Evolutionary conservation across 2,888 invertebrate species (phyloP).

Genomic region (Callosobruchus maculatus): DNA sequence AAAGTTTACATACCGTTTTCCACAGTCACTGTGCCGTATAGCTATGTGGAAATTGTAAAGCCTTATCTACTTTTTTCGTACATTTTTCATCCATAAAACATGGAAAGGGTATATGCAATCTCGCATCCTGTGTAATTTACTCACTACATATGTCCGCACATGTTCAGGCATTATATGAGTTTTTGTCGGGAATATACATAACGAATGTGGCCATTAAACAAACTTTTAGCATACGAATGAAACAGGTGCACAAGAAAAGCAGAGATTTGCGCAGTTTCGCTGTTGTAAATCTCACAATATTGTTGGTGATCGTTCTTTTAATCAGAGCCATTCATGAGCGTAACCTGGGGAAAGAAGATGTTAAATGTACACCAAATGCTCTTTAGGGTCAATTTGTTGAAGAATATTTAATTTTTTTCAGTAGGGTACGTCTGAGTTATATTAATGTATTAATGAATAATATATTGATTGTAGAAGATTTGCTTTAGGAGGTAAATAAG

Average conservation of each 20-base stretch:
- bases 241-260: conserved; percentile 3
- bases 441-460: too few species aligned
- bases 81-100: background rate
- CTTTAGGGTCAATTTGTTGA: too few species aligned
- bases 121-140: background rate
- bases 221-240: conserved; percentile 2
- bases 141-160: background rate
- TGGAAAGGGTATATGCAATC: background rate
- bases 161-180: background rate
- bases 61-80: background rate
- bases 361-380: too few species aligned
- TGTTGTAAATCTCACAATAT: background rate
- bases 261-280: background rate
- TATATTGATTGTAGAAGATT: too few species aligned
- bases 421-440: too few species aligned
- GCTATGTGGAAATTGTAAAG: background rate
- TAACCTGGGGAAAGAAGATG: background rate
- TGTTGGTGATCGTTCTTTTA: background rate
- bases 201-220: conserved; percentile 1
- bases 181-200: background rate
- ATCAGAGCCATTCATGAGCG: background rate
- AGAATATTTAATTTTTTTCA: too few species aligned
- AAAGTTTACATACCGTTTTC: too few species aligned
- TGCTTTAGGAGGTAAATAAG: too few species aligned
- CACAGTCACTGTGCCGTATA: too few species aligned